These are phyloP conservation scores for Furnarius figulus DNA, from an alignment of 2,113 vertebrate genomes.

Conservation along the genomic window DNA sequence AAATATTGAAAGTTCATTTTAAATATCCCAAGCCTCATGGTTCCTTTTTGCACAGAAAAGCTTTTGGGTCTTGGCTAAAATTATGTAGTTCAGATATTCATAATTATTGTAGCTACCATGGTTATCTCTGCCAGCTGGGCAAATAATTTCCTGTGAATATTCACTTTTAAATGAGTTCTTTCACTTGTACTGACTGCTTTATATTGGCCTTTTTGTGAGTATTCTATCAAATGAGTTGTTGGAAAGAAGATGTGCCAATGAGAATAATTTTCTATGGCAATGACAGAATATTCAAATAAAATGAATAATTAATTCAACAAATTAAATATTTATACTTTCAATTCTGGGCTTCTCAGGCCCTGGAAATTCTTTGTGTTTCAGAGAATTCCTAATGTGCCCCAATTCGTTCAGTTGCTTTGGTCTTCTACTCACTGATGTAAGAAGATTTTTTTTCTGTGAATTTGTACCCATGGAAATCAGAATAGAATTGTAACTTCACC, in stretches of 20 bases:
- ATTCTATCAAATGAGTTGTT: background rate
- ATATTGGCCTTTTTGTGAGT: background rate
- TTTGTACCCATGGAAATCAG: background rate
- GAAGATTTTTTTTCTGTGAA: background rate
- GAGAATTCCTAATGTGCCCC: background rate
- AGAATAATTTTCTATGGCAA: conserved; percentile 29
- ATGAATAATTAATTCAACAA: conserved; percentile 34
- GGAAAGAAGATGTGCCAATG: background rate
- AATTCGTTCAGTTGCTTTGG: background rate
- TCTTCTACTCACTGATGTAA: background rate
- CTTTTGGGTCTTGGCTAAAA: background rate
- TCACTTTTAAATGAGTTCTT: background rate
- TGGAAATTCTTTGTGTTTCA: background rate
- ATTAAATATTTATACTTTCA: conserved; percentile 50
- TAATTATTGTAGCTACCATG: background rate
- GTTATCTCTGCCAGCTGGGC: background rate
- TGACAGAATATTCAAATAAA: conserved; percentile 44
- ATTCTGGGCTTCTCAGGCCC: background rate
- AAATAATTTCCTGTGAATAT: conserved; percentile 25
- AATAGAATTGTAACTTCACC: background rate
- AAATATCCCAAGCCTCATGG: background rate
- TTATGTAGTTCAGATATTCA: background rate
- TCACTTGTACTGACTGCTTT: background rate
- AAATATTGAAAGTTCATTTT: background rate
- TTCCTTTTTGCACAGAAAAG: background rate